A percentile compares a stretch with the other conserved stretches of the same genome.
Conservation (phyloP, 2,113 vertebrate species). For the Ctenodactylus gundi region DNA sequence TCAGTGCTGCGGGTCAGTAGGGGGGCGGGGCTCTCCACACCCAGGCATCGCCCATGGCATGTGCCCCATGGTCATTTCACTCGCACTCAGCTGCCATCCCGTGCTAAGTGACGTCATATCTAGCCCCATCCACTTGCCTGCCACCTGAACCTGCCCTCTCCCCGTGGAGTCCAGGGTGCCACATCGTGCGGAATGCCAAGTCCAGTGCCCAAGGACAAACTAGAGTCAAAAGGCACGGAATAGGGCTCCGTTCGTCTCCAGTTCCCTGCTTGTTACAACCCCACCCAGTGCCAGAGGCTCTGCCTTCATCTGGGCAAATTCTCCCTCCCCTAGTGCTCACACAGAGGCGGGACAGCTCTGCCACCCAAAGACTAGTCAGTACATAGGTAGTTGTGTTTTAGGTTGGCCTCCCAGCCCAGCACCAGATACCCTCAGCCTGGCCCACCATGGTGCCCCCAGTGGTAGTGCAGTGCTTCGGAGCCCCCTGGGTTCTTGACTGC, state of each 20-base stretch:
- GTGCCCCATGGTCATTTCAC: constrained; percentile 46
- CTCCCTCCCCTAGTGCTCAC: not conserved
- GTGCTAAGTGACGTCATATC: not conserved
- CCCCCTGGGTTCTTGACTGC: not conserved
- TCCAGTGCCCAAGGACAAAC: not conserved
- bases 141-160: not conserved
- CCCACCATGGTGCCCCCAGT: not conserved
- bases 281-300: not conserved
- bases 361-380: not conserved
- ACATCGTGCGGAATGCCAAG: not conserved
- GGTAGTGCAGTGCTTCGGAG: not conserved
- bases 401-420: not conserved
- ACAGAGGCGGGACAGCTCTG: accelerated
- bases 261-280: not conserved
- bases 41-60: not conserved
- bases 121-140: not conserved
- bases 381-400: not conserved
- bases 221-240: not conserved
- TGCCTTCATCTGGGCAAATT: not conserved
- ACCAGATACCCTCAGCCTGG: not conserved
- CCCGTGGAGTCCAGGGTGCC: not conserved
- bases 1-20: constrained; percentile 66
- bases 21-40: not conserved
- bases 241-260: not conserved
- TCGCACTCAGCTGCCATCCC: constrained; percentile 60